A percentile compares a stretch with the other conserved stretches of the same genome.
Conservation (phyloP, 2,113 vertebrate genomes). For the Microtus richardsoni region DNA sequence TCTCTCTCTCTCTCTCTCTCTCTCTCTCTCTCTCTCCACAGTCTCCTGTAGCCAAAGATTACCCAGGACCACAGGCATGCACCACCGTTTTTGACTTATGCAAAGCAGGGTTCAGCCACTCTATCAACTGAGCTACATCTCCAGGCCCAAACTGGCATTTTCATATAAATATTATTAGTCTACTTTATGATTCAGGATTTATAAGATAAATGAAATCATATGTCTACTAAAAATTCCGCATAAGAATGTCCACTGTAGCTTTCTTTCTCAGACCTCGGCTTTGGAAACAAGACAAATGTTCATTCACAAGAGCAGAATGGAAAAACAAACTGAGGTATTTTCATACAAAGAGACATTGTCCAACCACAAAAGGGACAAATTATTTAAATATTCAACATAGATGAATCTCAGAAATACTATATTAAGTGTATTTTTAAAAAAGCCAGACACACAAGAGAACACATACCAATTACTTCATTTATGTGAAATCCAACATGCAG, state of each 20-base stretch:
- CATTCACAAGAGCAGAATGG: neutral
- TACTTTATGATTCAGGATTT: constrained; percentile 15
- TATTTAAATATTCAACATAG: neutral
- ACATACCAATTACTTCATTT: neutral
- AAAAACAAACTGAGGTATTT: neutral
- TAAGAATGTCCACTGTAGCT: neutral
- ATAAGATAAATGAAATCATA: constrained; percentile 19
- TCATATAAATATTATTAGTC: constrained; percentile 11
- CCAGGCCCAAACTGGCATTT: neutral
- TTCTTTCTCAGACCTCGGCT: neutral
- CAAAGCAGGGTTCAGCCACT: neutral
- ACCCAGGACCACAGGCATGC: neutral
- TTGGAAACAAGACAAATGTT: constrained; percentile 3
- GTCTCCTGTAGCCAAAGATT: neutral
- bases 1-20: no score
- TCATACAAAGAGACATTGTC: neutral
- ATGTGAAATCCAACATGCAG: neutral
- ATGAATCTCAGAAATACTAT: constrained; percentile 7
- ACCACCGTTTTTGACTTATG: neutral
- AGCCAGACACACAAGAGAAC: neutral
- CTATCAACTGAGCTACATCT: neutral
- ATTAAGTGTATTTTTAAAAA: neutral
- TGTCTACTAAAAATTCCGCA: neutral
- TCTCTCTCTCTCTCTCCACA: no score
- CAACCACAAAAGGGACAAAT: constrained; percentile 11